phyloP scores from a whole-genome alignment of 2,797 vertebrate species.

The Schizothorax lantsangensis region DNA sequence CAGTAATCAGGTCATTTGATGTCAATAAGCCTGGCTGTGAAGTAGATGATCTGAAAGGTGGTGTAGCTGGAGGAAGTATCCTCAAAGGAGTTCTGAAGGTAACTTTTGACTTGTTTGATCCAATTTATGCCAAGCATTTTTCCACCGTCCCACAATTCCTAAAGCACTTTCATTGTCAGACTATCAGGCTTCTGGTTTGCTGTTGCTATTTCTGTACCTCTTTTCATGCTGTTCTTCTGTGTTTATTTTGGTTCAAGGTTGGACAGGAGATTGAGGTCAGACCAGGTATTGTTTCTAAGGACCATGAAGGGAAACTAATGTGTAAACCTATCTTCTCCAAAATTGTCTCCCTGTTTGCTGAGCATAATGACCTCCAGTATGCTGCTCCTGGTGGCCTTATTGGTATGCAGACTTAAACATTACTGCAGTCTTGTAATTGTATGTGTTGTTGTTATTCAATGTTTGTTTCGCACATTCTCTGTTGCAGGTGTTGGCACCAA shows the following conservation, averaged over 20 bases:
- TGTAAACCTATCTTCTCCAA: constrained; percentile 99
- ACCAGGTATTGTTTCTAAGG: constrained; percentile 98
- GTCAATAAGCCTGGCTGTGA: constrained; percentile 99
- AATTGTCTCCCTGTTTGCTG: constrained; percentile 97
- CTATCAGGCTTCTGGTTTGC: not conserved
- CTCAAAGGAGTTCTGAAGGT: constrained; percentile 98
- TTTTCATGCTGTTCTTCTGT: constrained; percentile 2
- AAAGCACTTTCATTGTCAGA: not conserved
- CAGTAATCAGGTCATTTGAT: constrained; percentile 98
- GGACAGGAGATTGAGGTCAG: constrained; percentile 98
- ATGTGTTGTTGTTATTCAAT: not conserved
- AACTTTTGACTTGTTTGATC: constrained; percentile 52
- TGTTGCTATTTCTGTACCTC: not conserved
- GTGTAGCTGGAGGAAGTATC: constrained; percentile 98
- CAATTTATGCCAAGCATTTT: not conserved
- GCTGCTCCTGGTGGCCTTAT: constrained; percentile 97
- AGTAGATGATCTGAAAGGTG: constrained; percentile 97
- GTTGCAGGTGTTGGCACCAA: constrained; percentile 94
- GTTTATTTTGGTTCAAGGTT: constrained; percentile 78
- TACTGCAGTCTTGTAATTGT: not conserved
- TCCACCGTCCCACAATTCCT: not conserved
- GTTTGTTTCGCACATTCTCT: not conserved
- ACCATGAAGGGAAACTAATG: constrained; percentile 99
- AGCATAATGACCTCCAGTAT: constrained; percentile 98
- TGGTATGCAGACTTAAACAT: constrained; percentile 77